These are phyloP conservation scores for Tachina lurida DNA, from an alignment of 2,888 invertebrate genomes.

Conservation along the genomic window DNA sequence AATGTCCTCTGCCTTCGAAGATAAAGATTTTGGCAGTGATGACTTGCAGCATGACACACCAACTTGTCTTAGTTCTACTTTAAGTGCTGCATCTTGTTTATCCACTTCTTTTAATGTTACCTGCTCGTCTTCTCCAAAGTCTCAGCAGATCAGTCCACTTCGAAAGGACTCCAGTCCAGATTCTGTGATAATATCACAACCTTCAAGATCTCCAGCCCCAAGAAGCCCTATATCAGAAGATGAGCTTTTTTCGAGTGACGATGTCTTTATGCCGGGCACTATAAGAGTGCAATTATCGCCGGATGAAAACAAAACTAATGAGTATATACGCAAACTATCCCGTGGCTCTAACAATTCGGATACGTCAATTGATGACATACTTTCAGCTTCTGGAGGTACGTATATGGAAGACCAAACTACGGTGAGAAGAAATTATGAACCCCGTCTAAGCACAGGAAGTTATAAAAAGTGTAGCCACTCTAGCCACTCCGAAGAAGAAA, in stretches of 20 bases:
- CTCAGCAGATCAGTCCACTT: slow-evolving; percentile 71
- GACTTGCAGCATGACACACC: slow-evolving; percentile 78
- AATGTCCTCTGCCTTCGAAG: slow-evolving; percentile 80
- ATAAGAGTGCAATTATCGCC: slow-evolving; percentile 85
- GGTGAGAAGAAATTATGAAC: slow-evolving; percentile 82
- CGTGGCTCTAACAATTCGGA: slow-evolving; percentile 86
- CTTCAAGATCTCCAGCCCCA: slow-evolving; percentile 85
- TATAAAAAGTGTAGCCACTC: slow-evolving; percentile 87
- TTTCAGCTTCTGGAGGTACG: slow-evolving; percentile 84
- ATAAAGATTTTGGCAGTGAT: slow-evolving; percentile 77
- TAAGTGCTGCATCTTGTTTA: slow-evolving; percentile 81
- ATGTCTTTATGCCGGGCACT: slow-evolving; percentile 86
- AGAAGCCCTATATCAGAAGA: slow-evolving; percentile 86
- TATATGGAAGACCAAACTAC: slow-evolving; percentile 85
- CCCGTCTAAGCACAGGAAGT: slow-evolving; percentile 84
- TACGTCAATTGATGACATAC: slow-evolving; percentile 86
- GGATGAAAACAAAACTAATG: slow-evolving; percentile 84
- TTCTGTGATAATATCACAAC: slow-evolving; percentile 86
- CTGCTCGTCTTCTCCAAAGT: slow-evolving; percentile 80
- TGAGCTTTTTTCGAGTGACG: slow-evolving; percentile 85
- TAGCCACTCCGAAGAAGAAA: slow-evolving; percentile 89
- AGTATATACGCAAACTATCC: slow-evolving; percentile 80
- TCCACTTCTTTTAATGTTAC: slow-evolving; percentile 80
- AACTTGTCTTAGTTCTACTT: slow-evolving; percentile 81
- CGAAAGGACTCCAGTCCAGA: slow-evolving; percentile 79